These are phyloP conservation scores for Phalacrocorax brasilianus DNA, from an alignment of 2,113 vertebrate genomes.

Conservation along the genomic window DNA sequence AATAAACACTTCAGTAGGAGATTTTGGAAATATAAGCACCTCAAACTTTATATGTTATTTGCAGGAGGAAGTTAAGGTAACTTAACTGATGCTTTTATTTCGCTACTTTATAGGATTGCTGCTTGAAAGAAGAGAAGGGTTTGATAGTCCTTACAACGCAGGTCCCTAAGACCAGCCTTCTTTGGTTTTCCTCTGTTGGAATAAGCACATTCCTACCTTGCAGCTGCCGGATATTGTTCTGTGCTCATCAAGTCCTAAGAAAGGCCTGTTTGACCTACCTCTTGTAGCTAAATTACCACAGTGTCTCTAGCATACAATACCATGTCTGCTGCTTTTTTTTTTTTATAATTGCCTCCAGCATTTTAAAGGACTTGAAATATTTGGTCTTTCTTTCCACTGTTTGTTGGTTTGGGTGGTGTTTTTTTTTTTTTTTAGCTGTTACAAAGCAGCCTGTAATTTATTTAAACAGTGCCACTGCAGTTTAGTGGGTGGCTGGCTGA, in stretches of 20 bases:
- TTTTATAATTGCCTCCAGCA: background rate
- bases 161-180: background rate
- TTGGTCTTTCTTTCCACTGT: background rate
- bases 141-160: background rate
- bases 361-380: background rate
- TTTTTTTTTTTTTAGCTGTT: background rate
- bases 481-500: slow-evolving; percentile 41
- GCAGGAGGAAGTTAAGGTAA: background rate
- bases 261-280: background rate
- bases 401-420: background rate
- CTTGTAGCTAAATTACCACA: background rate
- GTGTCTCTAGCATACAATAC: background rate
- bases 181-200: background rate
- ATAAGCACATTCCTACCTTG: slow-evolving; percentile 35
- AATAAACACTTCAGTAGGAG: background rate
- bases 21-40: background rate
- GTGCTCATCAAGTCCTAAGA: background rate
- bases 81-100: background rate
- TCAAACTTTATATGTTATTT: background rate
- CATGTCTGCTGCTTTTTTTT: background rate
- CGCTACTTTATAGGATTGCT: background rate
- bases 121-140: background rate
- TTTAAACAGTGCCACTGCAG: background rate
- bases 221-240: slow-evolving; percentile 42
- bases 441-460: background rate